Base-by-base conservation (phyloP, 2,797 vertebrate genomes). In the Lepilemur ruficaudatus region DNA sequence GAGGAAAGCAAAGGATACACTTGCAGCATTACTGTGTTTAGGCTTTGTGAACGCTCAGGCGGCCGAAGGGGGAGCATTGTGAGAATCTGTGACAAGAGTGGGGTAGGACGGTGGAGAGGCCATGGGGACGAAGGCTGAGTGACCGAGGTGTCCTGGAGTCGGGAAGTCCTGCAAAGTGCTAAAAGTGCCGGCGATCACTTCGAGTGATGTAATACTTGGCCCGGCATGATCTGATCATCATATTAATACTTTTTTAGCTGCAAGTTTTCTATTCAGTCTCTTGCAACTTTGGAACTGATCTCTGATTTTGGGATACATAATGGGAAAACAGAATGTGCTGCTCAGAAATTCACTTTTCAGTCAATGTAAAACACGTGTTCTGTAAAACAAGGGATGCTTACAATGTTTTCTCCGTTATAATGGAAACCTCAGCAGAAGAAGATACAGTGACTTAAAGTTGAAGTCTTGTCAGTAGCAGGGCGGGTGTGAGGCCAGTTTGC, bases 361-460 rank as follows among this genome's bases (percentile, higher is more conserved):
- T 80, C 96, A 70, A 11, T 88, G 55, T 75, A 22, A 96, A 97
- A 79, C 96, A 95, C 0, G 52, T 97, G 84, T 94, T 78, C 52
- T 75, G 50, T 70, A 65, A 93, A 61, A 72, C 20, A 35, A 18
- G 80, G 67, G 67, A 46, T 6, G 46, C 75, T 70, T 70, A 11
- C 15, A 11, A 7, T 59, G 5, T 76, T 75, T 55, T 57, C 72
- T 61, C 43, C 7, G 5, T 65, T 50, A 52, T 17, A 57, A 2
- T 17, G 96, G 72, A 72, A 78, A 48, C 43, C 28, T 87, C 35
- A 28, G 72, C 67, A 52, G 70, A 38, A 61, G 76, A 63, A 55
- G 93, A 78, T 50, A 15, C 10, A 2, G 59, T 13, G 85, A 18
- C 91, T 65, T 22, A 2, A 38, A 92, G 88, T 25, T 6, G 10